phyloP scores from a whole-genome alignment of 2,113 vertebrate genomes.

The Porphyrio hochstetteri region DNA sequence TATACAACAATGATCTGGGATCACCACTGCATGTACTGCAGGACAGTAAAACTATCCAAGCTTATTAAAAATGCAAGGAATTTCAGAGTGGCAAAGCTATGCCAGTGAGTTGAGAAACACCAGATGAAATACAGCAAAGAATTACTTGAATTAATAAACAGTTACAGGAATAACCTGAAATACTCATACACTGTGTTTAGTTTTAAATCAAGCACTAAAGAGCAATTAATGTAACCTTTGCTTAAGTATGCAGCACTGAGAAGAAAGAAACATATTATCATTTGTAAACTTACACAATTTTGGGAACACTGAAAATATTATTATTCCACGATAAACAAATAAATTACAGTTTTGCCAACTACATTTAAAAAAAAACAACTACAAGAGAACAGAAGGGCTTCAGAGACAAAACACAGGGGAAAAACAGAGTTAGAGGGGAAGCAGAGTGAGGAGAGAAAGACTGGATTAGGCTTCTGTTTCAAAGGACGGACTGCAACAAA shows the following conservation, averaged over 20 bases:
- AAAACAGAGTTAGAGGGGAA: not conserved
- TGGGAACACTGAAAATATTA: not conserved
- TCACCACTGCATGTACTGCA: not conserved
- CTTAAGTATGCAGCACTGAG: not conserved
- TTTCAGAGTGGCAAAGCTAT: not conserved
- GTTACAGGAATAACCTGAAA: slow-evolving; percentile 14
- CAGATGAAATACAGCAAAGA: not conserved
- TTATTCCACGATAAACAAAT: not conserved
- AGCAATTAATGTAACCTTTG: not conserved
- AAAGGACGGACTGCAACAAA: not conserved
- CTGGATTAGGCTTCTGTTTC: not conserved
- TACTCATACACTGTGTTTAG: not conserved
- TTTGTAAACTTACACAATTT: not conserved
- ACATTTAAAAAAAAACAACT: not conserved
- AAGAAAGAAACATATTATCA: not conserved
- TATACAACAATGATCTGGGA: not conserved
- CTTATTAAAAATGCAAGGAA: not conserved
- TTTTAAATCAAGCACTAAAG: not conserved
- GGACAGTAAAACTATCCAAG: not conserved
- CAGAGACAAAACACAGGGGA: not conserved
- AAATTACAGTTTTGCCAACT: not conserved
- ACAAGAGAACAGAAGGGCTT: not conserved
- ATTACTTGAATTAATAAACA: slow-evolving; percentile 9
- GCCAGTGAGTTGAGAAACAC: slow-evolving; percentile 15
- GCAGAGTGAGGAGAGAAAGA: not conserved